Evolutionary conservation across 1,140 invertebrate species (phyloP), one percentile per base, ranked within the genome.

Genomic region (Agrypnia vestita): DNA sequence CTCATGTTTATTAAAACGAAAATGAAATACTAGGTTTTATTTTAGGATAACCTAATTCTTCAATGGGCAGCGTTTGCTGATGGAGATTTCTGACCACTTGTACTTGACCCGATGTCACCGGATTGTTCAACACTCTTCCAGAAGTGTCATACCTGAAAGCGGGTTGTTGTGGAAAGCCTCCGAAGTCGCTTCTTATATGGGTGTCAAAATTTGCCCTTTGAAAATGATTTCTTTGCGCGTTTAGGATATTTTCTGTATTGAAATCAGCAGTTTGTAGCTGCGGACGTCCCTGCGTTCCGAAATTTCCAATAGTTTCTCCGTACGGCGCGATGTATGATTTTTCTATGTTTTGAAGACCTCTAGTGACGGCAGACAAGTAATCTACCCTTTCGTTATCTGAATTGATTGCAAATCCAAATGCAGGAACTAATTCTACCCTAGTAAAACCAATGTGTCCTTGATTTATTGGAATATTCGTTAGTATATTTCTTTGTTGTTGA

Each of bases 1-100:
- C 35, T 44, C 15, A 11, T 17, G 56, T 75, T 67, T 69, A 67
- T 62, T 77, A 83, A 76, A 76, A 83, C 55, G 71, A 56, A 75
- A 83, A 83, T 67, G 79, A 49, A 79, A 81, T 62, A 56, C 67
- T 79, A 44, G 82, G 82, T 73, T 81, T 83, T 47, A 76, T 77
- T 67, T 77, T 80, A 35, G 82, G 77, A 72, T 83, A 83, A 46
- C 82, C 79, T 13, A 73, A 64, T 13, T 79, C 49, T 77, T 81
- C 79, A 6, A 81, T 13, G 6, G 71, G 75, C 10, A 76, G 61
- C 3, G 79, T 78, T 51, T 78, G 67, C 25, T 56, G 49, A 25
- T 51, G 69, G 51, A 72, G 21, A 62, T 43, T 62, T 35, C 61
- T 43, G 12, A 43, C 19, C 21, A 51, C 13, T 53, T 72, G 69